Evolutionary conservation across 2,113 vertebrate genomes (phyloP), one percentile per base, ranked within the genome.

Genomic region (Alosa alosa): DNA sequence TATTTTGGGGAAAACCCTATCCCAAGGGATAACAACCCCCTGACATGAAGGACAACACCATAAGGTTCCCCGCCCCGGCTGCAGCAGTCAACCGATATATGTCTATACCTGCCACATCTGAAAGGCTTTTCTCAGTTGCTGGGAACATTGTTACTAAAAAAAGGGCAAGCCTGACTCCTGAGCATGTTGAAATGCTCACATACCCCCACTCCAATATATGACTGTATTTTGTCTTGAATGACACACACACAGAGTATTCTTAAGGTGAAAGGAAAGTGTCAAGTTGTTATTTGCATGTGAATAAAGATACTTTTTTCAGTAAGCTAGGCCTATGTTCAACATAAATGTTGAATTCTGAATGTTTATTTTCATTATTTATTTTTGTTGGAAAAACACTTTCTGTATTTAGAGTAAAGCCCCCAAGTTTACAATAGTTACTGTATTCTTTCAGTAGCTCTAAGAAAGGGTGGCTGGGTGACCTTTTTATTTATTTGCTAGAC

Each of bases 141-240:
- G 84, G 84, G 41, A 85, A 85, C 84, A 85, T 85, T 47, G 84
- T 85, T 4, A 75, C 60, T 25, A 85, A 85, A 41, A 85, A 85
- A 81, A 84, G 84, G 41, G 84, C 84, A 44, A 85, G 84, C 64
- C 84, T 85, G 60, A 85, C 64, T 47, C 15, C 64, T 64, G 64
- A 85, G 84, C 84, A 85, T 85, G 84, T 85, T 39, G 84, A 85
- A 17, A 85, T 85, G 64, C 68, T 85, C 60, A 85, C 64, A 36
- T 75, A 46, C 7, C 84, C 81, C 36, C 84, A 81, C 84, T 75
- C 36, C 60, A 85, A 85, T 78, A 20, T 22, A 81, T 81, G 36
- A 81, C 81, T 81, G 81, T 15, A 57, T 57, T 15, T 57, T 57
- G 18, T 57, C 11, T 57, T 57, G 52, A 13, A 57, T 31, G 31